Conservation (phyloP, 2,797 vertebrate genomes). For the Lepus townsendii region DNA sequence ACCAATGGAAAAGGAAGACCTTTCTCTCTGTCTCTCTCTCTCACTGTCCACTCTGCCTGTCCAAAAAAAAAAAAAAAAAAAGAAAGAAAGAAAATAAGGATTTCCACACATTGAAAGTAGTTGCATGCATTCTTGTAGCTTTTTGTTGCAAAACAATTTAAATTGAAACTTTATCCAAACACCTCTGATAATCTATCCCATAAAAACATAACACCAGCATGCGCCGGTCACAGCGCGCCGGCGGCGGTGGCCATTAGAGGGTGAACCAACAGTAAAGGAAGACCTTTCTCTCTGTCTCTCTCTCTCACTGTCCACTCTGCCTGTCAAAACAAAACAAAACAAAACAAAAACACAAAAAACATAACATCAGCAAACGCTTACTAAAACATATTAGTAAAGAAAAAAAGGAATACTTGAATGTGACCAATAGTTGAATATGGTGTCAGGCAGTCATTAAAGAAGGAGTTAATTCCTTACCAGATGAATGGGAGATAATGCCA, state of each 20-base stretch:
- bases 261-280: too few relatives aligned
- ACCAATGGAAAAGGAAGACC: too few relatives aligned
- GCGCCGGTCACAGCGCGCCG: too few relatives aligned
- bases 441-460: background rate
- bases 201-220: background rate
- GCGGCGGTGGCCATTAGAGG: too few relatives aligned
- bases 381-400: background rate
- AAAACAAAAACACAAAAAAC: constrained; percentile 21
- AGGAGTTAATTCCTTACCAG: constrained; percentile 14
- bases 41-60: too few relatives aligned
- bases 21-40: too few relatives aligned
- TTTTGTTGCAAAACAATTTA: constrained; percentile 50
- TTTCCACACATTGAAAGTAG: background rate
- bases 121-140: background rate
- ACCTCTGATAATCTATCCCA: background rate
- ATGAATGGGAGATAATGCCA: background rate
- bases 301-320: too few relatives aligned
- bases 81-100: background rate
- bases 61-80: background rate
- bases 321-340: background rate
- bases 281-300: too few relatives aligned
- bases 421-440: background rate
- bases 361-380: background rate
- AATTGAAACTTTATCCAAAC: background rate
- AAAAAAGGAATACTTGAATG: background rate